These are phyloP conservation scores for Aphodius granarius DNA, from an alignment of 2,888 invertebrate genomes.

Conservation along the genomic window DNA sequence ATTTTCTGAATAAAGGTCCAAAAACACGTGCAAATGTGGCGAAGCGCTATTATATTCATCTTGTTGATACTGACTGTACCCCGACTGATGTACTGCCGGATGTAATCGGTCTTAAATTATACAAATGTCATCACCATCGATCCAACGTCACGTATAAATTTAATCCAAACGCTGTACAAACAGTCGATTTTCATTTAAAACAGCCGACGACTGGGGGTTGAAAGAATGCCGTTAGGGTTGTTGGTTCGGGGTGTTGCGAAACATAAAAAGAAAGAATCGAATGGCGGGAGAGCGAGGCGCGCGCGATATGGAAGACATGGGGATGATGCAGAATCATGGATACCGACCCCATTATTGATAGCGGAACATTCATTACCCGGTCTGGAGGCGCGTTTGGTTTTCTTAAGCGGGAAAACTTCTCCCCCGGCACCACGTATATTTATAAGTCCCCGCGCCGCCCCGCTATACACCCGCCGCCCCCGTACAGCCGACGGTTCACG, in stretches of 20 bases:
- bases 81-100: neutral
- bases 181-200: neutral
- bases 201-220: neutral
- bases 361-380: slow-evolving; percentile 45
- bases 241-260: neutral
- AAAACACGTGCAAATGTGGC: no score
- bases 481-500: slow-evolving; percentile 39
- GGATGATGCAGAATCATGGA: neutral
- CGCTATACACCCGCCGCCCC: neutral
- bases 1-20: no score
- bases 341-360: slow-evolving; percentile 45
- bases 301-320: neutral
- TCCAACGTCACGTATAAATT: neutral
- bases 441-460: slow-evolving; percentile 51
- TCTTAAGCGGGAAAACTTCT: slow-evolving; percentile 56
- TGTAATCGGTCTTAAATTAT: neutral
- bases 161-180: neutral
- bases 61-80: no score
- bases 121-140: neutral
- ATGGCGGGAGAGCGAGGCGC: neutral
- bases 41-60: no score
- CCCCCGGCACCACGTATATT: slow-evolving; percentile 52
- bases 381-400: slow-evolving; percentile 46
- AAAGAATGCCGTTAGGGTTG: neutral
- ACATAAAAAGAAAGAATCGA: neutral